Conservation (phyloP, 2,888 invertebrate species). For the Nectonema munidae region DNA sequence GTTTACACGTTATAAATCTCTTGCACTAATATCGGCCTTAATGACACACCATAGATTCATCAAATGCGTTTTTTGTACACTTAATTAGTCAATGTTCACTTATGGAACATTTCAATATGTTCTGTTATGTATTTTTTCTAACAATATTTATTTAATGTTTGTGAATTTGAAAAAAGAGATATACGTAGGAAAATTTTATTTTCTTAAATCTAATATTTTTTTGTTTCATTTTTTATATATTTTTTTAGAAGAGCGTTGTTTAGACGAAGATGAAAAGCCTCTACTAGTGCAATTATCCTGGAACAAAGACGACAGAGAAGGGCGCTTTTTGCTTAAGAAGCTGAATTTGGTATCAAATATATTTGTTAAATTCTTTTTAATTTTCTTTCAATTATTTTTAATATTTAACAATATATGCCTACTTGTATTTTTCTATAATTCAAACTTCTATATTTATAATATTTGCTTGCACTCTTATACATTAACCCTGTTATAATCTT, state of each 20-base stretch:
- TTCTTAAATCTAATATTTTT: slow-evolving; percentile 9
- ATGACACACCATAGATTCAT: no score
- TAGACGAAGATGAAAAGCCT: slow-evolving; percentile 67
- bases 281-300: slow-evolving; percentile 83
- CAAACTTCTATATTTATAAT: no score
- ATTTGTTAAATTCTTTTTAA: slow-evolving; percentile 24
- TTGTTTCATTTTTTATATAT: slow-evolving; percentile 10
- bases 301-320: slow-evolving; percentile 93
- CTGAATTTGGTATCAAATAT: slow-evolving; percentile 30
- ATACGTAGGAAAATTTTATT: not conserved
- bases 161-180: not conserved
- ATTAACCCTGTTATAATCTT: no score
- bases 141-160: no score
- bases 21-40: no score
- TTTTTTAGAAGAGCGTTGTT: slow-evolving; percentile 44
- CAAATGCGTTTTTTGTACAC: no score
- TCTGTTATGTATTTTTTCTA: no score
- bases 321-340: slow-evolving; percentile 62
- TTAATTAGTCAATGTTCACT: no score
- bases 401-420: not conserved
- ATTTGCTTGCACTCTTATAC: no score
- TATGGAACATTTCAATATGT: no score
- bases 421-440: not conserved
- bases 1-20: no score
- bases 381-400: not conserved